Percentiles rank a stretch among this genome's conserved stretches.
These are phyloP conservation scores for Erythrocebus patas DNA, from an alignment of 2,113 vertebrate species.

Conservation along the genomic window DNA sequence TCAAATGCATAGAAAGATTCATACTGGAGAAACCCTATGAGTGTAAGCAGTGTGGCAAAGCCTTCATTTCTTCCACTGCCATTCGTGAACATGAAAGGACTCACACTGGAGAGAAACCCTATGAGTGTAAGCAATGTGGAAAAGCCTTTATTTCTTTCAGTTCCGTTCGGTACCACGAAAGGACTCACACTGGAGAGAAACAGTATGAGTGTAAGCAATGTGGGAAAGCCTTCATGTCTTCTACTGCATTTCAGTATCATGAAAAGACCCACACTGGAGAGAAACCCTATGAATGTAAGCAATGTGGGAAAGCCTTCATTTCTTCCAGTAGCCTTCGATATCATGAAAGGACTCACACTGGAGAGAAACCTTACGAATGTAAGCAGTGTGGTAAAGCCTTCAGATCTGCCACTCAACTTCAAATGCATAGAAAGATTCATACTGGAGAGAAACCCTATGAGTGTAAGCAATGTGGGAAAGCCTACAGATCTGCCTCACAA, in stretches of 20 bases:
- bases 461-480: neutral
- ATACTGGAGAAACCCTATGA: neutral
- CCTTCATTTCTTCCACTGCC: neutral
- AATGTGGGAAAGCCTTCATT: neutral
- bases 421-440: neutral
- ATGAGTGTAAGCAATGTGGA: neutral
- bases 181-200: neutral
- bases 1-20: neutral
- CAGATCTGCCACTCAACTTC: neutral
- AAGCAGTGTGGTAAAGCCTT: neutral
- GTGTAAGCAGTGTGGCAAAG: neutral
- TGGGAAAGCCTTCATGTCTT: neutral
- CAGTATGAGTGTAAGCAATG: neutral
- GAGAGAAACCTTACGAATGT: neutral
- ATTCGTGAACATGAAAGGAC: neutral
- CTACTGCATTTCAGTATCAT: neutral
- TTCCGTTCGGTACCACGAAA: neutral
- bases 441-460: neutral
- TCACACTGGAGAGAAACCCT: neutral
- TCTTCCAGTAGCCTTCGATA: neutral
- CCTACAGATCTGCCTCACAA: too few relatives aligned
- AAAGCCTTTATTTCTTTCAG: neutral
- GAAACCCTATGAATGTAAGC: neutral
- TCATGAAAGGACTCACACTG: neutral
- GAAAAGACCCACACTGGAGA: neutral